A percentile compares a stretch with the other conserved stretches of the same genome.
phyloP scores from a whole-genome alignment of 2,113 vertebrate genomes.

The Rhabdomys dilectus region DNA sequence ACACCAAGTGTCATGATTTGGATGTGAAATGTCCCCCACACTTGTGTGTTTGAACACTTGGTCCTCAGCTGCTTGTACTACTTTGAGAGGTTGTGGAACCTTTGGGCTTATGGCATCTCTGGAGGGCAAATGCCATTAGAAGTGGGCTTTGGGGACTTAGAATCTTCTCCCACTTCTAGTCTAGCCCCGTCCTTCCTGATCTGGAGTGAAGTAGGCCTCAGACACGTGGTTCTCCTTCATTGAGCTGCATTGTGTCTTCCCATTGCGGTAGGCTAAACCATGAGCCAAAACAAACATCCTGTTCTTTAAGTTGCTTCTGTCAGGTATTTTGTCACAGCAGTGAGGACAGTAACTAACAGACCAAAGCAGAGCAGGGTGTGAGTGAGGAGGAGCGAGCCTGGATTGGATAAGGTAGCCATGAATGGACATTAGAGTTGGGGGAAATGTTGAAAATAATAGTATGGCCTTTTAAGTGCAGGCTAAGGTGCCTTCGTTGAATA shows the following conservation, averaged over 20 bases:
- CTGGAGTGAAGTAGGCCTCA: not conserved
- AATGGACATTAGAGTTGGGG: not conserved
- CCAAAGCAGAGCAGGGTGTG: not conserved
- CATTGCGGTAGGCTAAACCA: not conserved
- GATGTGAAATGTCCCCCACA: not conserved
- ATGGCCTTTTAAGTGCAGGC: not conserved
- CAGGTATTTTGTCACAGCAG: not conserved
- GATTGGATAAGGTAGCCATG: not conserved
- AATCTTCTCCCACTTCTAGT: too few relatives aligned
- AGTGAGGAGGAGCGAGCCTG: not conserved
- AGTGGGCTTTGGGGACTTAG: not conserved
- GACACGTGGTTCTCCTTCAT: too few relatives aligned
- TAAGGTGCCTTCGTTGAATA: not conserved
- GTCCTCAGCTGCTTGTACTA: not conserved
- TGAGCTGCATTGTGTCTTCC: not conserved
- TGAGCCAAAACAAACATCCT: not conserved
- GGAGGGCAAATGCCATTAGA: not conserved
- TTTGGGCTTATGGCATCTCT: not conserved
- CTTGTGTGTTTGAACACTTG: not conserved
- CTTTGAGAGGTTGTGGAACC: not conserved
- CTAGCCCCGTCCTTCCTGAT: not conserved
- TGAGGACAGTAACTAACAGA: not conserved
- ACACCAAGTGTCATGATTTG: not conserved
- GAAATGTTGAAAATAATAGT: not conserved
- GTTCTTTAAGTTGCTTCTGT: not conserved